phyloP scores from a whole-genome alignment of 2,113 vertebrate species.

The Fregata magnificens region DNA sequence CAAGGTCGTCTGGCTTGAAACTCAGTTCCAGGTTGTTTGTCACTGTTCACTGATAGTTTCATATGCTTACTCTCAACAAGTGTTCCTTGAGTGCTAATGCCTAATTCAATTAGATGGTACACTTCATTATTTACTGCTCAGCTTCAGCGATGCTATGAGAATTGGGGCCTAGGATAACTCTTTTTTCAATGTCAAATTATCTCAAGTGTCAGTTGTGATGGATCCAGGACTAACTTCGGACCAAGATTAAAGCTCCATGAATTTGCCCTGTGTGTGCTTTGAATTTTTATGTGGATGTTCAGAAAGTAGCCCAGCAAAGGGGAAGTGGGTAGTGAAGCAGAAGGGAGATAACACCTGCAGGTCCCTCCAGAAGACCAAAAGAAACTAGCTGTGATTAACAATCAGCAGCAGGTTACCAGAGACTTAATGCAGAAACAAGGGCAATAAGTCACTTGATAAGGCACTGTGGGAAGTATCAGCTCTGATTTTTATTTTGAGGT shows the following conservation, averaged over 20 bases:
- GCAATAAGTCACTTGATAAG: neutral
- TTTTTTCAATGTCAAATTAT: slow-evolving; percentile 35
- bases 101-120: neutral
- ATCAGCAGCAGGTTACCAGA: neutral
- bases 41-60: neutral
- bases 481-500: neutral
- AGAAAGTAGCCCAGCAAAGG: neutral
- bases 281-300: neutral
- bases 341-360: neutral
- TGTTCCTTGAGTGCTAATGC: neutral
- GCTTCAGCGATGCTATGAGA: neutral
- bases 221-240: neutral
- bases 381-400: neutral
- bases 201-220: neutral
- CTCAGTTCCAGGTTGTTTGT: neutral
- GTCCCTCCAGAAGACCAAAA: neutral
- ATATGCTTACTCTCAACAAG: neutral
- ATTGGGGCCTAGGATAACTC: neutral
- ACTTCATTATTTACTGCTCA: slow-evolving; percentile 37
- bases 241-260: slow-evolving; percentile 17
- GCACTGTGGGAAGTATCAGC: neutral
- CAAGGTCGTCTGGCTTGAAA: neutral
- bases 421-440: neutral
- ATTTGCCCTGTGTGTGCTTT: neutral
- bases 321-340: neutral